Base-by-base conservation (phyloP, 2,888 invertebrate species). In the Lasioglossum leucozonium region DNA sequence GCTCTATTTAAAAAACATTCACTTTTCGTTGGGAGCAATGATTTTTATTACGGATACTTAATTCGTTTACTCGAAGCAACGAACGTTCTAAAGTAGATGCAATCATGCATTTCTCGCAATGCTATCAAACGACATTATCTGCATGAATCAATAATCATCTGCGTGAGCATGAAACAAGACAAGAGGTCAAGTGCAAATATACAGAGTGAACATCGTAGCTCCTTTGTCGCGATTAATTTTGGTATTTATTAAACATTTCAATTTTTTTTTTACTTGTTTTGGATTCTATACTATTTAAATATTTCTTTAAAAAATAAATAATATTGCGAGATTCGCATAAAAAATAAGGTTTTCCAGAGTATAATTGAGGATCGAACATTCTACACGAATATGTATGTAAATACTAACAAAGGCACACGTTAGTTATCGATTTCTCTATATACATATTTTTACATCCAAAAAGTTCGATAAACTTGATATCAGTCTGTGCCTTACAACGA, bases 151-250 rank as follows among this genome's bases (percentile, higher is more conserved):
- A 82, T 82, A 86, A 79, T 47, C 67, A 79, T 79, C 47, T 62
- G 69, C 55, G 26, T 42, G 58, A 55, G 65, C 67, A 79, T 71
- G 42, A 47, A 77, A 74, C 74, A 74, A 40, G 77, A 55, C 78
- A 26, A 77, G 82, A 79, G 86, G 86, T 86, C 86, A 86, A 86
- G 82, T 82, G 74, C 82, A 82, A 79, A 42, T 55, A 51, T 47
- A 77, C 69, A 69, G 30, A 67, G 26, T 77, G 69, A 47, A 22
- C 37, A 37, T 51, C 26, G 51, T 18, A 69, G 26, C 47, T 77
- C 18, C 37, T 51, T 40, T 67, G 22, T 16, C 69, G 11, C 69
- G 22, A 51, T 55, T 51, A 22, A 37, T 40, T 6, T 69, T 47
- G 26, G 37, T 51, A 26, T 6, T 11, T 4, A 37, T 47, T 34